Percentiles rank a stretch among this genome's conserved stretches.
These are phyloP conservation scores for Drosophila paramelanica DNA, from an alignment of 2,888 invertebrate genomes.

Conservation along the genomic window DNA sequence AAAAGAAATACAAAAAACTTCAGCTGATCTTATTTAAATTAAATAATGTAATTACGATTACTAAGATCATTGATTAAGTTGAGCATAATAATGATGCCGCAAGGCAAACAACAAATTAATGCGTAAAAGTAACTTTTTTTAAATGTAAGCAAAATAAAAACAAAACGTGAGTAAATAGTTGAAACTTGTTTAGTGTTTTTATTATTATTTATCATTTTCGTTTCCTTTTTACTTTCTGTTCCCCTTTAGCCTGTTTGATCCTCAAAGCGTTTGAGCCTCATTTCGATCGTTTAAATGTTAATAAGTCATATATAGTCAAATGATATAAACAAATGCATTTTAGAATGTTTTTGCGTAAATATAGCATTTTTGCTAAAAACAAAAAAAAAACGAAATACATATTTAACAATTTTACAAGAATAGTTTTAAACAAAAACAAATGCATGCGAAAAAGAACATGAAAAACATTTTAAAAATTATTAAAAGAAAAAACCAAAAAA, in stretches of 20 bases:
- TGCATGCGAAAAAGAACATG: constrained; percentile 52
- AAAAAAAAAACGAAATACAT: constrained; percentile 48
- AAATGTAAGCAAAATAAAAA: constrained; percentile 72
- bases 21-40: constrained; percentile 77
- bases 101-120: constrained; percentile 66
- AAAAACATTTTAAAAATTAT: constrained; percentile 61
- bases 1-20: constrained; percentile 53
- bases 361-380: constrained; percentile 69
- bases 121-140: constrained; percentile 69
- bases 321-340: constrained; percentile 65
- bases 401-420: constrained; percentile 71
- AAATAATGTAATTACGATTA: constrained; percentile 72
- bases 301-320: constrained; percentile 62
- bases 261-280: constrained; percentile 40
- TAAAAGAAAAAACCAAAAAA: constrained; percentile 32
- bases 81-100: constrained; percentile 61
- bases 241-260: constrained; percentile 51
- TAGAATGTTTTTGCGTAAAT: constrained; percentile 73
- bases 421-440: constrained; percentile 61
- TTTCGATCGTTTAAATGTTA: constrained; percentile 58
- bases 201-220: constrained; percentile 27
- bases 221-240: constrained; percentile 11
- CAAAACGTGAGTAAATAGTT: constrained; percentile 68
- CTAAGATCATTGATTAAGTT: constrained; percentile 77
- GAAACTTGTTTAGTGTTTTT: constrained; percentile 52